Conservation (phyloP, 2,888 invertebrate genomes). For the Drosophila prolongata region DNA sequence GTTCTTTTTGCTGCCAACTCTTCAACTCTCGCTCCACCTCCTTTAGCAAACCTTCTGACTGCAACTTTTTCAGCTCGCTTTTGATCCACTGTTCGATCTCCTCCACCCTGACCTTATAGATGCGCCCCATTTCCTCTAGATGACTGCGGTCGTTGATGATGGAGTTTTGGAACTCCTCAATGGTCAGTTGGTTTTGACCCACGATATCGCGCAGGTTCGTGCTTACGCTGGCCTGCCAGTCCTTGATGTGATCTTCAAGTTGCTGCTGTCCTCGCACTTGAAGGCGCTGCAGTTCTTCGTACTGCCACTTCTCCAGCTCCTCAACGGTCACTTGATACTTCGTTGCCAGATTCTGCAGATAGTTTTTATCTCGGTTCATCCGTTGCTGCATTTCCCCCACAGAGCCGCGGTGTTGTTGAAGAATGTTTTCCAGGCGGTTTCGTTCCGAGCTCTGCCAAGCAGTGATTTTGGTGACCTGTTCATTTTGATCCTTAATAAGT, state of each 20-base stretch:
- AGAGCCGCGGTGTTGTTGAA: conserved; percentile 81
- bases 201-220: conserved; percentile 75
- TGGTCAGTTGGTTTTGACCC: conserved; percentile 80
- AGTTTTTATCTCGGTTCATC: conserved; percentile 76
- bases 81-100: conserved; percentile 82
- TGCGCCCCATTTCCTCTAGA: conserved; percentile 75
- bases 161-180: conserved; percentile 81
- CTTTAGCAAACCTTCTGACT: conserved; percentile 80
- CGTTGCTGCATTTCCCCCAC: conserved; percentile 77
- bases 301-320: conserved; percentile 83
- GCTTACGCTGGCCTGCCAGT: conserved; percentile 81
- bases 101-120: conserved; percentile 81
- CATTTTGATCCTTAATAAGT: conserved; percentile 79
- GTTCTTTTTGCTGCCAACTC: conserved; percentile 81
- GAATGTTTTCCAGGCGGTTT: conserved; percentile 75
- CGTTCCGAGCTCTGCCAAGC: conserved; percentile 83
- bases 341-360: conserved; percentile 77
- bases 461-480: conserved; percentile 80
- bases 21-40: conserved; percentile 80
- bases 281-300: conserved; percentile 79
- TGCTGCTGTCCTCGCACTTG: conserved; percentile 71
- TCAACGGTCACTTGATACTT: conserved; percentile 82
- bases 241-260: conserved; percentile 76
- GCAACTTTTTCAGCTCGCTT: conserved; percentile 79
- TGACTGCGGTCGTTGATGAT: conserved; percentile 80